A percentile compares a stretch with the other conserved stretches of the same genome.
Evolutionary conservation across 2,113 vertebrate genomes (phyloP).

Genomic region (Aldabrachelys gigantea): DNA sequence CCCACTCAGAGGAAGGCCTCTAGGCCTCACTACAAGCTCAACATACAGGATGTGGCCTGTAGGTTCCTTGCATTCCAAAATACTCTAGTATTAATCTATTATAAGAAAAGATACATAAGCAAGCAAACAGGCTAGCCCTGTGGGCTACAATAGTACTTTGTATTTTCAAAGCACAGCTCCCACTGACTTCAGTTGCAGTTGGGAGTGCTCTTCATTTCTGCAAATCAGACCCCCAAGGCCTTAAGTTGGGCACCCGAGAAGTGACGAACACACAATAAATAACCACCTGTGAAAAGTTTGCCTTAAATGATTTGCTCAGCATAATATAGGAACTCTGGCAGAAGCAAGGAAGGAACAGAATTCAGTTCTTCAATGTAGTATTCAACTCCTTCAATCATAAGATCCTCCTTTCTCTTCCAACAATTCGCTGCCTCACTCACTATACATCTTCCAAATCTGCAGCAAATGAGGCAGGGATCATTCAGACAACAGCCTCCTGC

Average conservation of each 20-base stretch:
- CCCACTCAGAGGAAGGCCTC: no score
- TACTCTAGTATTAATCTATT: no score
- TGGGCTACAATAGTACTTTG: neutral
- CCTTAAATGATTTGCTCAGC: neutral
- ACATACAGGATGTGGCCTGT: no score
- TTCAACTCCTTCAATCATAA: accelerated
- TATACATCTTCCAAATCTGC: neutral
- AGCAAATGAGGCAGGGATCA: neutral
- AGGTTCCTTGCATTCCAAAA: no score
- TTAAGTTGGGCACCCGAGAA: neutral
- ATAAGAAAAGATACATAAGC: no score
- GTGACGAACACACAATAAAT: accelerated
- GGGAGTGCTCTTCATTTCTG: neutral
- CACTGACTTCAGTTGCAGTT: neutral
- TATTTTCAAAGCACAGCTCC: neutral
- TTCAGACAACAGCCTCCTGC: neutral
- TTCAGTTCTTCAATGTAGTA: neutral
- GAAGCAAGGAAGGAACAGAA: neutral
- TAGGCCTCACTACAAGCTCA: no score
- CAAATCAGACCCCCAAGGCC: neutral
- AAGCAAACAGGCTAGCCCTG: no score
- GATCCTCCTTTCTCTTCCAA: neutral
- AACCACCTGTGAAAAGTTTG: neutral
- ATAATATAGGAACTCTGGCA: neutral
- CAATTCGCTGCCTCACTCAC: neutral